Conservation (phyloP, 2,113 vertebrate species). For the Tichodroma muraria region DNA sequence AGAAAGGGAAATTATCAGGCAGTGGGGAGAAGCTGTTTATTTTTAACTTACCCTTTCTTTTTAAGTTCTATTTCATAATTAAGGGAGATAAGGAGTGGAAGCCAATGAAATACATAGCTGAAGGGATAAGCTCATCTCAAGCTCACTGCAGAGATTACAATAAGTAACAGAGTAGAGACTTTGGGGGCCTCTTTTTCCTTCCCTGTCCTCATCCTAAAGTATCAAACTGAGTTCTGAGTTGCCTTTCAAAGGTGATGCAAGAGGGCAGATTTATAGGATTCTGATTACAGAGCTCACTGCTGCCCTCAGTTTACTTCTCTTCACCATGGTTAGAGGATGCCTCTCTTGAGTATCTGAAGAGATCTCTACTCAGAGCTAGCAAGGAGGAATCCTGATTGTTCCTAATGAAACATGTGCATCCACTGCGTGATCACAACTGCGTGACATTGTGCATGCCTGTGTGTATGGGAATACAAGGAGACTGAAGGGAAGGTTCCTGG, state of each 20-base stretch:
- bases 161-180: neutral
- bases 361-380: neutral
- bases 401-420: accelerated
- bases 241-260: neutral
- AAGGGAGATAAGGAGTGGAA: neutral
- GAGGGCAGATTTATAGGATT: neutral
- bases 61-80: slow-evolving; percentile 24
- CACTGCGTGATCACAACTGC: neutral
- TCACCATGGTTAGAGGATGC: neutral
- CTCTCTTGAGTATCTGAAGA: neutral
- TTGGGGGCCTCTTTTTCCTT: neutral
- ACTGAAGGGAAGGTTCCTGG: neutral
- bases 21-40: slow-evolving; percentile 38
- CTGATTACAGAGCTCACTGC: neutral
- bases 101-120: neutral
- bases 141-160: neutral
- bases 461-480: neutral
- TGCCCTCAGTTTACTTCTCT: neutral
- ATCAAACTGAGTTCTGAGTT: neutral
- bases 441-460: neutral
- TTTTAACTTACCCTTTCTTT: slow-evolving; percentile 55
- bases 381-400: neutral
- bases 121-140: neutral
- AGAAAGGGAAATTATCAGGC: slow-evolving; percentile 42
- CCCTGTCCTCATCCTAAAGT: neutral